Percentiles rank a stretch among this genome's conserved stretches.
These are phyloP conservation scores for Lepidostoma basale DNA, from an alignment of 1,140 invertebrate genomes.

Conservation along the genomic window DNA sequence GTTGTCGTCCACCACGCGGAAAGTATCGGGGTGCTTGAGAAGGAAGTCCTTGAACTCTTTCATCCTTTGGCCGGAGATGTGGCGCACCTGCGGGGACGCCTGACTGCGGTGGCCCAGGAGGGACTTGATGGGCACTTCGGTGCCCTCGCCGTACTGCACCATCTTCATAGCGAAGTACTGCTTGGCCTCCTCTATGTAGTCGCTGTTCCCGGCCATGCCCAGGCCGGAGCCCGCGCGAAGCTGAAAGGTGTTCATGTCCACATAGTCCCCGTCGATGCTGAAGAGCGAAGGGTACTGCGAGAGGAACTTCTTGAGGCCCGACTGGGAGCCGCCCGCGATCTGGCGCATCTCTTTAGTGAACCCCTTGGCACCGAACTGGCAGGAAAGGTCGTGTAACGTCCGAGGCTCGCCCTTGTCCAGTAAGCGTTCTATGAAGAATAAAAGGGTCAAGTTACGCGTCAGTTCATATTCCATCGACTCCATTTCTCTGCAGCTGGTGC, in stretches of 20 bases:
- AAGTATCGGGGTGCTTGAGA: slow-evolving; percentile 81
- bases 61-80: slow-evolving; percentile 92
- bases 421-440: slow-evolving; percentile 94
- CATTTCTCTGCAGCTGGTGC: slow-evolving; percentile 69
- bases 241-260: slow-evolving; percentile 83
- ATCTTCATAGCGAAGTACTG: slow-evolving; percentile 94
- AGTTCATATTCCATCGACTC: slow-evolving; percentile 93
- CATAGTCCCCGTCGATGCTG: slow-evolving; percentile 89
- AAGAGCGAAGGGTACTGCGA: slow-evolving; percentile 91
- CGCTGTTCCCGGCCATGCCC: slow-evolving; percentile 66
- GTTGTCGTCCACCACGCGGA: slow-evolving; percentile 88
- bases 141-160: slow-evolving; percentile 85
- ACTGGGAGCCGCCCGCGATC: slow-evolving; percentile 92
- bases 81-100: slow-evolving; percentile 92
- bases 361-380: slow-evolving; percentile 94
- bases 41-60: slow-evolving; percentile 94
- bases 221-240: slow-evolving; percentile 60
- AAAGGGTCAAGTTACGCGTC: slow-evolving; percentile 89
- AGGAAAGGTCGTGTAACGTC: slow-evolving; percentile 93
- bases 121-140: slow-evolving; percentile 91
- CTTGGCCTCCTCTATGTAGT: slow-evolving; percentile 91
- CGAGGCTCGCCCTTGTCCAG: slow-evolving; percentile 92
- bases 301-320: slow-evolving; percentile 90
- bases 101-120: slow-evolving; percentile 91
- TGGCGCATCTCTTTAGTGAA: slow-evolving; percentile 95